Evolutionary conservation across 2,888 invertebrate species (phyloP), one percentile per base, ranked within the genome.

Genomic region (Caenorhabditis afra): DNA sequence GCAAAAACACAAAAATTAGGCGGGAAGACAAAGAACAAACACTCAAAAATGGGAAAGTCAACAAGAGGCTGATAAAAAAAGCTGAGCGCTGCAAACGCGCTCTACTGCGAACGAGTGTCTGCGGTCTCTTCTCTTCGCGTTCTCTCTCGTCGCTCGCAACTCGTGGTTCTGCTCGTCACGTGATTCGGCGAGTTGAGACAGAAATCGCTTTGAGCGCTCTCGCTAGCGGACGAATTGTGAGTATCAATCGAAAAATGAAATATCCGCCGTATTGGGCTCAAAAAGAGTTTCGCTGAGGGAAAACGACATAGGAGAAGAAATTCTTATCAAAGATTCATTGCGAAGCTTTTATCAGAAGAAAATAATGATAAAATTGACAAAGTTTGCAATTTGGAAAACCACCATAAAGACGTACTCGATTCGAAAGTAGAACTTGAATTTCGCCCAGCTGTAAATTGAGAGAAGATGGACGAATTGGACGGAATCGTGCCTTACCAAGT

Each of bases 331-430:
- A 29, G 3, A 29, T 29, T 29, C 7, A 29, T 29, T 29, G 29
- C 3, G 29, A 5, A 7, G 7, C 29, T 41, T 20, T 64, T 73
- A 50, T 73, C 73, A 73, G 35, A 50, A 52, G 44, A 73, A 73
- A 50, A 73, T 57, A 44, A 73, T 65, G 58, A 73, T 52, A 52
- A 73, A 73, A 59, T 73, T 65, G 57, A 65, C 73, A 58, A 73
- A 65, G 58, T 73, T 73, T 57, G 73, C 73, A 73, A 73, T 65
- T 65, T 73, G 65, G 41, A 73, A 64, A n/a, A 71, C 57, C 8
- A 23, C 16, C 71, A 71, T 71, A 49, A 71, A 64, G 61, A 61
- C 68, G 44, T 70, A 70, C 52, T 64, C 62, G 20, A 71, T 45
- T 49, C 55, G 47, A 29, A 71, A 64, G n/a, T 62, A 39, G 57